Conservation (phyloP, 2,113 vertebrate genomes). For the Periophthalmus modestus region DNA sequence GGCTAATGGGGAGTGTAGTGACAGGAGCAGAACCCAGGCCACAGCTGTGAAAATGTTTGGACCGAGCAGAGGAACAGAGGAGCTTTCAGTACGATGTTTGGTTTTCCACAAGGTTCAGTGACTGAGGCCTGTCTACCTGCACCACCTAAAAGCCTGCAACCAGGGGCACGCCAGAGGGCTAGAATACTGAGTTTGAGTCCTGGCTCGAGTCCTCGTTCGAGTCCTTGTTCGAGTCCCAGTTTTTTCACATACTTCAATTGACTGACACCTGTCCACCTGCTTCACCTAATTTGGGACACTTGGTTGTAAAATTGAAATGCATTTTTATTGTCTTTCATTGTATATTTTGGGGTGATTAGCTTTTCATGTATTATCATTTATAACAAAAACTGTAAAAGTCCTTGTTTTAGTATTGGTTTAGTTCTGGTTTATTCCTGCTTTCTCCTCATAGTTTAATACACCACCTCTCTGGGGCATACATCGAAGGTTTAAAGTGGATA, state of each 20-base stretch:
- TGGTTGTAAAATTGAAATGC: too few relatives aligned
- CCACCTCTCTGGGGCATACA: too few relatives aligned
- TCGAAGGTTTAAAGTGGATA: too few relatives aligned
- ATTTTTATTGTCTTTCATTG: too few relatives aligned
- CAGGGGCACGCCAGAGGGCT: not conserved
- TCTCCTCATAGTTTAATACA: too few relatives aligned
- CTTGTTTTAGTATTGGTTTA: too few relatives aligned
- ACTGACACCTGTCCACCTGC: too few relatives aligned
- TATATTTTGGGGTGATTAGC: too few relatives aligned
- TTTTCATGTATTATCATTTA: too few relatives aligned
- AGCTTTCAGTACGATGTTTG: not conserved
- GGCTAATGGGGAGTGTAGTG: not conserved
- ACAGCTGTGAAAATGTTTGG: constrained; percentile 1
- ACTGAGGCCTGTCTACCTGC: not conserved
- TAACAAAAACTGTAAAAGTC: too few relatives aligned
- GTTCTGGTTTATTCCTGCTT: too few relatives aligned
- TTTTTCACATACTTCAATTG: not conserved
- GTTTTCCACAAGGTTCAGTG: not conserved
- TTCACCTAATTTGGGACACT: too few relatives aligned
- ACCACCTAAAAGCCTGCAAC: not conserved
- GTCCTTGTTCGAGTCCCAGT: not conserved
- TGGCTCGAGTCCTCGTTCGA: not conserved
- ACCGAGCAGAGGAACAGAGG: not conserved
- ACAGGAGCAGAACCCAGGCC: not conserved
- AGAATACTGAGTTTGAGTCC: not conserved